phyloP scores from a whole-genome alignment of 2,797 vertebrate genomes.

The Myotis findleyi region DNA sequence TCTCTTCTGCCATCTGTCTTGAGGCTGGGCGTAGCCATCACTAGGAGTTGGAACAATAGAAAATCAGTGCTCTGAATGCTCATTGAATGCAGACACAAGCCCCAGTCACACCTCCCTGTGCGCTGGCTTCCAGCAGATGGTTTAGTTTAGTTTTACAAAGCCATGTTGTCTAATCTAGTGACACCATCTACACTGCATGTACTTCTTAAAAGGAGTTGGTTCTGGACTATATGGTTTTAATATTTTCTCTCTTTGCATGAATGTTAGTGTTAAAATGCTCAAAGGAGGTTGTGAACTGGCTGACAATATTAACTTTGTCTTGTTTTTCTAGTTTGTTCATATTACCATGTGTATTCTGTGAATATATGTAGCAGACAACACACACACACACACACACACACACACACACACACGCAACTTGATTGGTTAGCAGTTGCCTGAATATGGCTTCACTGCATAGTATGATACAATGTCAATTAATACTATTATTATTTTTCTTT shows the following conservation, averaged over 20 bases:
- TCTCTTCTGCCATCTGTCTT: conserved; percentile 62
- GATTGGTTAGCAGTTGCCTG: conserved; percentile 48
- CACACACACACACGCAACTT: not conserved
- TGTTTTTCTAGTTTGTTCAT: conserved; percentile 66
- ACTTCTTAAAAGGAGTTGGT: conserved; percentile 75
- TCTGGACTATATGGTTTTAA: conserved; percentile 54
- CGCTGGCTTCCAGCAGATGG: conserved; percentile 77
- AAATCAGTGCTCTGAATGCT: conserved; percentile 61
- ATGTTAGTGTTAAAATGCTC: conserved; percentile 42
- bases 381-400: too few species aligned
- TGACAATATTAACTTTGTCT: conserved; percentile 57
- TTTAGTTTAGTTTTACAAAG: conserved; percentile 83
- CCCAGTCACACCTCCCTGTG: conserved; percentile 52
- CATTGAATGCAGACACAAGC: conserved; percentile 54
- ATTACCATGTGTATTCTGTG: conserved; percentile 69
- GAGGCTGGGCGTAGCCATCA: conserved; percentile 46
- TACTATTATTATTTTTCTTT: conserved; percentile 28
- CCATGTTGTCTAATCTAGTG: conserved; percentile 77
- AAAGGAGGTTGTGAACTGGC: conserved; percentile 46
- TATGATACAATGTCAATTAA: conserved; percentile 49
- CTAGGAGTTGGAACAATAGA: conserved; percentile 72
- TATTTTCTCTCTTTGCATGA: conserved; percentile 53
- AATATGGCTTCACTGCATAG: conserved; percentile 49
- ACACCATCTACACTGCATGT: conserved; percentile 76
- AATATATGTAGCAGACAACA: conserved; percentile 51